Base-by-base conservation (phyloP, 1,140 invertebrate species). In the Trichonephila inaurata region DNA sequence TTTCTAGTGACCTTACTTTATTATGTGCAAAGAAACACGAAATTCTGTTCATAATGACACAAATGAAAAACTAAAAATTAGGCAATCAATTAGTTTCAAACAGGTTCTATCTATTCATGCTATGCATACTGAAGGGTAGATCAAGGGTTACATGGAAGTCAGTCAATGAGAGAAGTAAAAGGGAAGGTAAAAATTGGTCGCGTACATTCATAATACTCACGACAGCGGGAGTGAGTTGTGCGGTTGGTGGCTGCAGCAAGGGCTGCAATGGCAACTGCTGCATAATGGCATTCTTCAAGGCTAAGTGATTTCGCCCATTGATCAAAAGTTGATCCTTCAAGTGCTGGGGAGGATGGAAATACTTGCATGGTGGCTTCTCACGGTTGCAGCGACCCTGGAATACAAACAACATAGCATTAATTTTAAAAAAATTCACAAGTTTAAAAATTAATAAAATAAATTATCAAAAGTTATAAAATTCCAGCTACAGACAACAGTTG, bases 361-460 rank as follows among this genome's bases (percentile, higher is more conserved):
- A 99, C 97, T 99, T 99, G 98, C 99, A 99, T 95, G 99, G 99
- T 94, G 99, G 99, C 96, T 99, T 99, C 96, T 99, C 99, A 95
- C 99, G 97, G 96, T 99, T 99, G 97, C 99, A 99, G 96, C 99
- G 98, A 95, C 99, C 99, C 99, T 99, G 95, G 96, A 94, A 97
- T 97, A 95, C 92, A 94, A 95, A 95, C 95, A 81, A 81, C 40
- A 51, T 94, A 93, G 95, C 28, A 66, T 66, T 66, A 64, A 14
- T 62, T 19, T 16, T 16, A 21, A 21, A 62, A 62, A 62, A 62
- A 62, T 6, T 62, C 61, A 14, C 16, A 14, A 19, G 5, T 18
- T 62, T 62, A 62, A 61, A 18, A 61, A 19, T 19, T 62, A 62
- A 21, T 1, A 19, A 21, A 62, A 62, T 62, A 21, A 51, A 51